A percentile compares a stretch with the other conserved stretches of the same genome.
Evolutionary conservation across 2,888 invertebrate species (phyloP).

Genomic region (Keiferia lycopersicella): DNA sequence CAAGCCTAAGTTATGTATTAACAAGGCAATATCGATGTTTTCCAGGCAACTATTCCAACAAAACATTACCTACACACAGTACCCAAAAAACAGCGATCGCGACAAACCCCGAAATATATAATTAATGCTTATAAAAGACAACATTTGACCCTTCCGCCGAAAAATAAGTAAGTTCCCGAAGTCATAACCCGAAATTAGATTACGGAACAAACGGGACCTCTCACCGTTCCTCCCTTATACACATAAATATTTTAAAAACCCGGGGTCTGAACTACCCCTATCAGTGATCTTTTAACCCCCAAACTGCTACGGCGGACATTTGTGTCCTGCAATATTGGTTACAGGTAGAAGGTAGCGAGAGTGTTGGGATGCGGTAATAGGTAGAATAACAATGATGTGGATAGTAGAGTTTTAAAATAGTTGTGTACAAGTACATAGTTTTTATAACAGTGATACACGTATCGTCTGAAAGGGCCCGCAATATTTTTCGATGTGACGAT

Average conservation of each 20-base stretch:
- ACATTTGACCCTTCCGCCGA: constrained; percentile 60
- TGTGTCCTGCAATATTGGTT: constrained; percentile 62
- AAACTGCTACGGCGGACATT: constrained; percentile 58
- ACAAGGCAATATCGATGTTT: too few relatives aligned
- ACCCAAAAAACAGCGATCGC: background rate
- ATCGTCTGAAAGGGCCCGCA: too few relatives aligned
- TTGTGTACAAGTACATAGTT: too few relatives aligned
- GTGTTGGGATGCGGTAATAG: constrained; percentile 10
- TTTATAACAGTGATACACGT: too few relatives aligned
- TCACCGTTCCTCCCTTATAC: constrained; percentile 51
- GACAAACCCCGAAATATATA: constrained; percentile 53
- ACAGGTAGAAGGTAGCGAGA: constrained; percentile 50
- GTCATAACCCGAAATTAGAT: constrained; percentile 81
- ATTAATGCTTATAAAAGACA: constrained; percentile 70
- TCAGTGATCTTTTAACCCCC: constrained; percentile 74
- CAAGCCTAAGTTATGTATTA: too few relatives aligned
- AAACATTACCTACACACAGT: background rate
- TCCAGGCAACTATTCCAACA: too few relatives aligned
- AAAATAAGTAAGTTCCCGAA: constrained; percentile 76
- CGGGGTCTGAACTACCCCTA: constrained; percentile 64
- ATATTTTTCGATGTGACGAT: too few relatives aligned
- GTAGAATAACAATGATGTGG: constrained; percentile 1
- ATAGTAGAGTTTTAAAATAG: background rate
- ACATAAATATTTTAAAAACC: constrained; percentile 80
- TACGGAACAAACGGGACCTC: constrained; percentile 65